phyloP scores from a whole-genome alignment of 2,113 vertebrate species.

The Brevimyrus niger region DNA sequence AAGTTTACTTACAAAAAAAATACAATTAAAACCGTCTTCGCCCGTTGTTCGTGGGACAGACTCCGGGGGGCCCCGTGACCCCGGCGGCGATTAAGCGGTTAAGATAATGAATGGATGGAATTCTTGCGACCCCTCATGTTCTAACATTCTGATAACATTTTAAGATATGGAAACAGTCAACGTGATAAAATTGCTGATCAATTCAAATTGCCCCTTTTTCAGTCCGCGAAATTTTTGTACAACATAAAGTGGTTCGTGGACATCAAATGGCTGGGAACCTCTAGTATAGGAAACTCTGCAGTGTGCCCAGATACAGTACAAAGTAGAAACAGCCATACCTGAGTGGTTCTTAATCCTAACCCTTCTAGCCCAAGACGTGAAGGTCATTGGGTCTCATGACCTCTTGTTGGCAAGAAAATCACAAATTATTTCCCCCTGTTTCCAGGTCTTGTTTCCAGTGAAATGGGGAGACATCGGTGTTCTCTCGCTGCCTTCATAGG shows the following conservation, averaged over 20 bases:
- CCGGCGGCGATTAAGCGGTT: too few species aligned
- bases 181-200: background rate
- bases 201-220: background rate
- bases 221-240: background rate
- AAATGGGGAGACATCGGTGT: slow-evolving; percentile 67
- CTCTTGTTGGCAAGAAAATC: background rate
- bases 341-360: background rate
- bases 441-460: slow-evolving; percentile 46
- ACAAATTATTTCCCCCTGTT: slow-evolving; percentile 1
- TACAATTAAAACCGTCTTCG: background rate
- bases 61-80: too few species aligned
- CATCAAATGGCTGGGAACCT: background rate
- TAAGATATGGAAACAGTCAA: background rate
- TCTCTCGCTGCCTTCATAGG: slow-evolving; percentile 59
- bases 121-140: background rate
- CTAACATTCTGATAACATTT: background rate
- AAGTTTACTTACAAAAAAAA: background rate
- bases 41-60: too few species aligned
- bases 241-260: background rate
- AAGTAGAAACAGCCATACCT: background rate
- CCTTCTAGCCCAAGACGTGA: background rate
- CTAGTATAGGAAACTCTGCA: background rate
- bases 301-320: background rate
- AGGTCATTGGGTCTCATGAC: background rate
- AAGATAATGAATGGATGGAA: too few species aligned